These are phyloP conservation scores for Anableps anableps DNA, from an alignment of 2,797 vertebrate genomes.

Conservation along the genomic window DNA sequence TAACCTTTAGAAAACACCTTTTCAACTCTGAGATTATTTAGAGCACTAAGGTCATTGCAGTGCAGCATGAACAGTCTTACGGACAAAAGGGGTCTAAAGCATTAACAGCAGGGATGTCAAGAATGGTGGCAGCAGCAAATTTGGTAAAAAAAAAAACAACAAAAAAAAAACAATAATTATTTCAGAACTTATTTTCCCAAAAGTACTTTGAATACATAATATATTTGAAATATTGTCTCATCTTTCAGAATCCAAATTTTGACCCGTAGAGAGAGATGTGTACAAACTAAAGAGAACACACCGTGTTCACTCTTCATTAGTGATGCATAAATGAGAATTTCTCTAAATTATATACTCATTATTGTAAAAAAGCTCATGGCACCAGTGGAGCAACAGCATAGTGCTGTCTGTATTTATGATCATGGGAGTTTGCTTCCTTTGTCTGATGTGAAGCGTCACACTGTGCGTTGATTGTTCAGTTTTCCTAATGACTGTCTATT, in stretches of 20 bases:
- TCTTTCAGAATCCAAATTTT: not conserved
- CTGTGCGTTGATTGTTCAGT: slow-evolving; percentile 50
- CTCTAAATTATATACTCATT: slow-evolving; percentile 61
- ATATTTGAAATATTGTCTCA: not conserved
- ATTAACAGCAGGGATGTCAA: not conserved
- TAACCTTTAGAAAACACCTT: not conserved
- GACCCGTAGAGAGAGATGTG: not conserved
- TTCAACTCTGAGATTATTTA: not conserved
- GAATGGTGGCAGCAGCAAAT: not conserved
- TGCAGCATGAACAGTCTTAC: not conserved
- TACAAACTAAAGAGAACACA: not conserved
- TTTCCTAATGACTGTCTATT: slow-evolving; percentile 71
- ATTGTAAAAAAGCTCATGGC: slow-evolving; percentile 37
- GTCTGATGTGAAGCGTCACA: slow-evolving; percentile 66
- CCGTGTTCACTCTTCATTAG: slow-evolving; percentile 17
- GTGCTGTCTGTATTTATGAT: slow-evolving; percentile 63
- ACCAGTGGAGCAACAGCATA: slow-evolving; percentile 46
- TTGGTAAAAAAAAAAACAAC: not conserved
- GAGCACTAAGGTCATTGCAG: not conserved
- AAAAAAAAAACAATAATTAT: not conserved
- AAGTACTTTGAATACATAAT: not conserved
- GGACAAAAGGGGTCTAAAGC: not conserved
- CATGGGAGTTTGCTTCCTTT: slow-evolving; percentile 48
- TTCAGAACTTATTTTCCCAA: not conserved
- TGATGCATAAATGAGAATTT: slow-evolving; percentile 41